These are phyloP conservation scores for Acleris cristana DNA, from an alignment of 2,888 invertebrate genomes.

Conservation along the genomic window DNA sequence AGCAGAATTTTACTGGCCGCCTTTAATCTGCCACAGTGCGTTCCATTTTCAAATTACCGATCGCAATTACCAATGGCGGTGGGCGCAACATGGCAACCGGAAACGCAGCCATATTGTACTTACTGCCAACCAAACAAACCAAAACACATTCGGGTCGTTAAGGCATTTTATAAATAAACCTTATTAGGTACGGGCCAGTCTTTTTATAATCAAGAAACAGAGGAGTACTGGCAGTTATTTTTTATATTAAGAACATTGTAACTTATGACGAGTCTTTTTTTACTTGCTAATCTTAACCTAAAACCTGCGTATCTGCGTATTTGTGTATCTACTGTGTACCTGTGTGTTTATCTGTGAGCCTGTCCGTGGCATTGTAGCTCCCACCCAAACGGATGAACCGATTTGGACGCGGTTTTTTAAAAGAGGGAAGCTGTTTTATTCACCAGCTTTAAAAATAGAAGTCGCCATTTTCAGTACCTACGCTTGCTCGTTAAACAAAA, in stretches of 20 bases:
- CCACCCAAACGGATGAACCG: too few species aligned
- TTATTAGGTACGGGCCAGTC: conserved; percentile 18
- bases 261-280: too few species aligned
- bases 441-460: too few species aligned
- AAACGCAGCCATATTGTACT: conserved; percentile 40
- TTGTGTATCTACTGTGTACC: too few species aligned
- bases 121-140: conserved; percentile 33
- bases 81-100: conserved; percentile 39
- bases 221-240: background rate
- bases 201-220: conserved; percentile 4
- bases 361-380: too few species aligned
- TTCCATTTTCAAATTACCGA: conserved; percentile 38
- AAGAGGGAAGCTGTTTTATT: too few species aligned
- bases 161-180: conserved; percentile 22
- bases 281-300: too few species aligned
- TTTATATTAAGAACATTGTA: background rate
- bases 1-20: conserved; percentile 9
- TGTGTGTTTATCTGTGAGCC: too few species aligned
- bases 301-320: too few species aligned
- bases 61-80: conserved; percentile 35
- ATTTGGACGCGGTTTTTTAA: too few species aligned
- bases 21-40: conserved; percentile 10
- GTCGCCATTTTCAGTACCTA: too few species aligned
- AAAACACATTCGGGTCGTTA: conserved; percentile 30
- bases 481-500: too few species aligned